These are phyloP conservation scores for Halictus rubicundus DNA, from an alignment of 1,140 invertebrate genomes.

Conservation along the genomic window DNA sequence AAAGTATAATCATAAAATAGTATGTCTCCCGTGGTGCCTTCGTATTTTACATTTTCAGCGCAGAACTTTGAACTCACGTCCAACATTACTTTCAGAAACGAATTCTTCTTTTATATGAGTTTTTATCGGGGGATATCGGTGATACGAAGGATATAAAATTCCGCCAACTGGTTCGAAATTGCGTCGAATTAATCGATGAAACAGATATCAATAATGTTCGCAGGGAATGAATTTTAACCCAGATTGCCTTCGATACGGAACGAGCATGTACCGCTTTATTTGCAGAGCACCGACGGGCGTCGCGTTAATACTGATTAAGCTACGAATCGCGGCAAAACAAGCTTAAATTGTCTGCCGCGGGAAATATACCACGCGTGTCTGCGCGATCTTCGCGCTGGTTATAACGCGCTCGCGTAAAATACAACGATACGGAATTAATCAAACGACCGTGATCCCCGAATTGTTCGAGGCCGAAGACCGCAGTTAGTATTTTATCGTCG, in stretches of 20 bases:
- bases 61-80: too few relatives aligned
- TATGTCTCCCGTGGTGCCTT: too few relatives aligned
- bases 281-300: not conserved
- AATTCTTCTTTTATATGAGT: too few relatives aligned
- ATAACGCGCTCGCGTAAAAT: not conserved
- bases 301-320: slow-evolving; percentile 2
- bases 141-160: too few relatives aligned
- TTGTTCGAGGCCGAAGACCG: slow-evolving; percentile 1
- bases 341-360: not conserved
- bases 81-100: too few relatives aligned
- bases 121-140: too few relatives aligned
- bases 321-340: not conserved
- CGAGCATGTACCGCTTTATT: not conserved
- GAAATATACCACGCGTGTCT: not conserved
- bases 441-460: not conserved
- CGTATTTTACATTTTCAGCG: too few relatives aligned
- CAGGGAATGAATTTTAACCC: too few relatives aligned
- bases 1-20: too few relatives aligned
- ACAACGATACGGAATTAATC: not conserved
- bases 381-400: not conserved
- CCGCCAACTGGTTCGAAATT: too few relatives aligned
- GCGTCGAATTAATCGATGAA: too few relatives aligned
- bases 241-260: not conserved
- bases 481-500: slow-evolving; percentile 40
- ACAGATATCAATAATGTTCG: too few relatives aligned